A percentile compares a stretch with the other conserved stretches of the same genome.
These are phyloP conservation scores for Diarsia brunnea DNA, from an alignment of 2,888 invertebrate genomes.

Conservation along the genomic window DNA sequence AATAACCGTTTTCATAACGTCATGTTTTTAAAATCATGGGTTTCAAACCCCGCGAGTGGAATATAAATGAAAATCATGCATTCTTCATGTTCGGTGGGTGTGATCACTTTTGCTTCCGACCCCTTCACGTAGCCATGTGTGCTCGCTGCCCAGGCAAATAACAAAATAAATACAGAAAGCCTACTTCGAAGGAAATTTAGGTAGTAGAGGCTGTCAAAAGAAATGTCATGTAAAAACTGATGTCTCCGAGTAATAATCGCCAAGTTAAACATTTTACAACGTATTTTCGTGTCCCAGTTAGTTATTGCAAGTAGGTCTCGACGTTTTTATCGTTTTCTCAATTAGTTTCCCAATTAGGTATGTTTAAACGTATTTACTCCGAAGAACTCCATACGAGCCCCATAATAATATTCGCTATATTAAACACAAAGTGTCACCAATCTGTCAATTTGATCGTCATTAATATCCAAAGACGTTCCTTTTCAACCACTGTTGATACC, in stretches of 20 bases:
- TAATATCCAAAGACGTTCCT: no score
- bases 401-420: not conserved
- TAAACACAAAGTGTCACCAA: not conserved
- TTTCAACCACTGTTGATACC: no score
- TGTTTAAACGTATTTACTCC: not conserved
- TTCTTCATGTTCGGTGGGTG: conserved; percentile 35
- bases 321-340: not conserved
- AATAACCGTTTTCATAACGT: conserved; percentile 26
- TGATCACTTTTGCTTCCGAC: conserved; percentile 43
- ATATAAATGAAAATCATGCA: conserved; percentile 49
- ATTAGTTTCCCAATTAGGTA: not conserved
- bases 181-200: not conserved
- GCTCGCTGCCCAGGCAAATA: not conserved
- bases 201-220: not conserved
- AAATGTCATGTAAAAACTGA: not conserved
- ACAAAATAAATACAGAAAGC: conserved; percentile 1
- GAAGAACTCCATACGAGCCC: not conserved
- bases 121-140: conserved; percentile 17
- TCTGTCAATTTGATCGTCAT: not conserved
- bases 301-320: not conserved
- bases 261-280: not conserved
- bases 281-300: not conserved
- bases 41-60: conserved; percentile 9
- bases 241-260: not conserved
- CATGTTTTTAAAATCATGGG: conserved; percentile 44